Evolutionary conservation across 2,888 invertebrate species (phyloP).

Genomic region (Luperina testacea): DNA sequence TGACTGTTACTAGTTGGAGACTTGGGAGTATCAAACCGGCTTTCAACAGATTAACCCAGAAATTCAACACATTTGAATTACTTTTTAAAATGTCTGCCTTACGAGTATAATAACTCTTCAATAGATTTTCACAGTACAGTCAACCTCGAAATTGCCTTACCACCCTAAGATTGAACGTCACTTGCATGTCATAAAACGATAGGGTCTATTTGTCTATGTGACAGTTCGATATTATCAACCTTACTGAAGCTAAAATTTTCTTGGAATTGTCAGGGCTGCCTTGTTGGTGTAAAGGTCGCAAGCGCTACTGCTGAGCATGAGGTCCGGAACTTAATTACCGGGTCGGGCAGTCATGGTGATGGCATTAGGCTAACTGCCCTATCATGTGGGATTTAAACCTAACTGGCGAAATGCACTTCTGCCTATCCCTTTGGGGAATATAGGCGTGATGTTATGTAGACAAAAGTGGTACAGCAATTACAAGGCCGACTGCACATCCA

Average conservation of each 20-base stretch:
- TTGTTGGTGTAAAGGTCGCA: too few relatives aligned
- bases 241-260: background rate
- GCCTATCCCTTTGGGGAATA: too few relatives aligned
- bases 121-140: background rate
- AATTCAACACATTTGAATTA: background rate
- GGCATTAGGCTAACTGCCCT: background rate
- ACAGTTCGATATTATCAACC: background rate
- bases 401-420: background rate
- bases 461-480: background rate
- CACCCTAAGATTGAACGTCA: background rate
- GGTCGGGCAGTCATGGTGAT: background rate
- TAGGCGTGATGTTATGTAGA: background rate
- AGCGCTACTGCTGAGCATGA: background rate
- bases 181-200: background rate
- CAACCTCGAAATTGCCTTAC: background rate
- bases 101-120: constrained; percentile 26
- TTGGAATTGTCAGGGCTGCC: too few relatives aligned
- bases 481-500: background rate
- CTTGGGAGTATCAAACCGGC: background rate
- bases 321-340: background rate
- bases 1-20: background rate
- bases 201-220: background rate
- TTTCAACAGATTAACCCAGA: background rate
- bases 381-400: background rate
- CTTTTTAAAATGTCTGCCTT: background rate